Conservation (phyloP, 1,140 invertebrate genomes). For the Himalopsyche phryganea region DNA sequence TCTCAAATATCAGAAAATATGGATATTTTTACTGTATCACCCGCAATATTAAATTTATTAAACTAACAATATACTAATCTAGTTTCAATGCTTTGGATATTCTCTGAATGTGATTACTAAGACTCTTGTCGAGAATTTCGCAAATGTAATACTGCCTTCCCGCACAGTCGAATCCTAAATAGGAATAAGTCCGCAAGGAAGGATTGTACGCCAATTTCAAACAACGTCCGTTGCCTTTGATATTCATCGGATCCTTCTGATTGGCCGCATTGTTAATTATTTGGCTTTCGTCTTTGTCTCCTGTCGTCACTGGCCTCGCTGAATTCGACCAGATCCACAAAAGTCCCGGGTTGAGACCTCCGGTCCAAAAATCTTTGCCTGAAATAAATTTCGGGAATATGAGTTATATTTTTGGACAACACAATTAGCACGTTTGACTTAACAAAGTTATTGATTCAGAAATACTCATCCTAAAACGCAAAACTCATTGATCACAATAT, state of each 20-base stretch:
- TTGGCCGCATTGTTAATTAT: slow-evolving; percentile 38
- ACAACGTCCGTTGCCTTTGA: slow-evolving; percentile 38
- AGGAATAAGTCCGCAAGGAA: slow-evolving; percentile 59
- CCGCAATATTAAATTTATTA: too few species aligned
- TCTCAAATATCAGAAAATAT: too few species aligned
- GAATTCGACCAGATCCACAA: slow-evolving; percentile 83
- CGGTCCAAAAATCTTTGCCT: slow-evolving; percentile 75
- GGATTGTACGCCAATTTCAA: slow-evolving; percentile 52
- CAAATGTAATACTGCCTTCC: slow-evolving; percentile 65
- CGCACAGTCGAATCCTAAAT: slow-evolving; percentile 70
- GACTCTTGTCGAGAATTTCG: slow-evolving; percentile 64
- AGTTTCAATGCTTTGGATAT: slow-evolving; percentile 49
- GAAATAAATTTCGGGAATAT: slow-evolving; percentile 12
- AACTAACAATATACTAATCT: slow-evolving; percentile 7
- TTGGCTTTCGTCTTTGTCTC: slow-evolving; percentile 40
- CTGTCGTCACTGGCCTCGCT: slow-evolving; percentile 61
- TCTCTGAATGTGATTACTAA: slow-evolving; percentile 66
- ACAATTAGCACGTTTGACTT: too few species aligned
- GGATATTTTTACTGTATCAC: too few species aligned
- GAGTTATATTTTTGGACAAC: too few species aligned
- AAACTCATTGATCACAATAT: too few species aligned
- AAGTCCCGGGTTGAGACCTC: slow-evolving; percentile 75
- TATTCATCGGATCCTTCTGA: slow-evolving; percentile 51
- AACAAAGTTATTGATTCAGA: too few species aligned
- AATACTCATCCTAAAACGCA: too few species aligned